Conservation (phyloP, 1,140 invertebrate genomes). For the Drosophila orena region DNA sequence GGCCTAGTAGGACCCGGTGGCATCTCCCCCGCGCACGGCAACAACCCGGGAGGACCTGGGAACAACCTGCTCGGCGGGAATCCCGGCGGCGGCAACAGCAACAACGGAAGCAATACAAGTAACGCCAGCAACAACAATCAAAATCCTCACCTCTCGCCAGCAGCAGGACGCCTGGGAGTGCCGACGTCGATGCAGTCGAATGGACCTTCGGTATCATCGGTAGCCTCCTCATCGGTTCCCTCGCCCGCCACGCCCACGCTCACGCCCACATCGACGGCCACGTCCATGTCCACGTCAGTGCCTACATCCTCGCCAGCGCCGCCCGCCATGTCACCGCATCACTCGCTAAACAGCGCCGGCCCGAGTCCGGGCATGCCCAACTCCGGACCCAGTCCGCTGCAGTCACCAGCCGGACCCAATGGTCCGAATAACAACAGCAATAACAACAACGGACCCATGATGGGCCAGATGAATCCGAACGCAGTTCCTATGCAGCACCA, state of each 20-base stretch:
- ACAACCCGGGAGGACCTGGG: slow-evolving; percentile 38
- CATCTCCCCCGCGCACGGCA: slow-evolving; percentile 64
- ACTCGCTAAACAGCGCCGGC: slow-evolving; percentile 73
- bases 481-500: slow-evolving; percentile 81
- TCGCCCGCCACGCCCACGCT: slow-evolving; percentile 45
- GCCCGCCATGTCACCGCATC: slow-evolving; percentile 81
- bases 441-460: slow-evolving; percentile 77
- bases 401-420: slow-evolving; percentile 84
- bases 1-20: slow-evolving; percentile 65
- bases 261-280: slow-evolving; percentile 53
- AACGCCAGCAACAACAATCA: slow-evolving; percentile 78
- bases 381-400: slow-evolving; percentile 74
- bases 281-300: slow-evolving; percentile 77
- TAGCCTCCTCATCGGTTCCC: slow-evolving; percentile 43
- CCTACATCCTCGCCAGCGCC: slow-evolving; percentile 83
- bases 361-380: slow-evolving; percentile 75
- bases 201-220: slow-evolving; percentile 54
- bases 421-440: slow-evolving; percentile 77
- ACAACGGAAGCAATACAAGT: slow-evolving; percentile 71
- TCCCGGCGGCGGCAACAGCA: slow-evolving; percentile 50
- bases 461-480: slow-evolving; percentile 79
- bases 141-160: slow-evolving; percentile 76
- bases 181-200: slow-evolving; percentile 74
- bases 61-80: slow-evolving; percentile 56
- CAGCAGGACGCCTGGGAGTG: slow-evolving; percentile 68